A percentile compares a stretch with the other conserved stretches of the same genome.
Evolutionary conservation across 2,888 invertebrate genomes (phyloP).

Genomic region (Antheraea yamamai): DNA sequence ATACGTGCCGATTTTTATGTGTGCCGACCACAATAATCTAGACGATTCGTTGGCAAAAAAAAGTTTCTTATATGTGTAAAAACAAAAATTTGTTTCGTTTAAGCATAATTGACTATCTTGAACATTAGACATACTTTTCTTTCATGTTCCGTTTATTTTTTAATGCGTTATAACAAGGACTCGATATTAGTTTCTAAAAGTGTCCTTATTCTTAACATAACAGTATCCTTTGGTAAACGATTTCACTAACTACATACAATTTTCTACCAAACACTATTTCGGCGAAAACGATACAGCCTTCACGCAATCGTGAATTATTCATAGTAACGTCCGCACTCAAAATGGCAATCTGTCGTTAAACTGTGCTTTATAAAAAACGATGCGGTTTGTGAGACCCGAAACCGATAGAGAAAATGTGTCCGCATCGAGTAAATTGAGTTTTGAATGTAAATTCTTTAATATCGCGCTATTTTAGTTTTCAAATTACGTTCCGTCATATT

Average conservation of each 20-base stretch:
- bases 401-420: neutral
- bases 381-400: constrained; percentile 40
- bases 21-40: no score
- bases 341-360: constrained; percentile 63
- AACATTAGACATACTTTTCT: no score
- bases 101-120: no score
- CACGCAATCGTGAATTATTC: constrained; percentile 65
- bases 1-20: no score
- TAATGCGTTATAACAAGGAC: neutral
- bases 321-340: constrained; percentile 64
- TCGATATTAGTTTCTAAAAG: neutral
- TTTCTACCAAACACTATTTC: constrained; percentile 35
- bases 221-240: neutral
- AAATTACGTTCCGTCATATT: neutral
- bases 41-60: no score
- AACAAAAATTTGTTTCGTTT: no score
- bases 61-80: no score
- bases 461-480: neutral
- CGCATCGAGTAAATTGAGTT: neutral
- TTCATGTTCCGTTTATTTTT: no score
- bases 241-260: neutral
- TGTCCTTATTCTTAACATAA: neutral
- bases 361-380: constrained; percentile 52
- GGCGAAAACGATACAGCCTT: constrained; percentile 48
- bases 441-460: neutral